Evolutionary conservation across 2,113 vertebrate genomes (phyloP).

Genomic region (Pygoscelis adeliae): DNA sequence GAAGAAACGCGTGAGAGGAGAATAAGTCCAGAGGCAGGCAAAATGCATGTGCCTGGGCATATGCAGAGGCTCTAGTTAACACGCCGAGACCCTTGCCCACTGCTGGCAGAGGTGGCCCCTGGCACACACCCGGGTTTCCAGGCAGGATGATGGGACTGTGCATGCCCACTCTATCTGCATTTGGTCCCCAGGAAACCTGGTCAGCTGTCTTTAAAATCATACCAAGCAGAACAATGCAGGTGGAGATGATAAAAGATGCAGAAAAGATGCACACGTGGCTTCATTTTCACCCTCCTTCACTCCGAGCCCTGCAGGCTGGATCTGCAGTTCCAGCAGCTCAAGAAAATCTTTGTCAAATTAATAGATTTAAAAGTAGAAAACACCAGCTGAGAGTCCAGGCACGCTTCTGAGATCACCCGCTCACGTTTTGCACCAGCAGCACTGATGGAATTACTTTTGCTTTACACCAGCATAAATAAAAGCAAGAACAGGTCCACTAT

Average conservation of each 20-base stretch:
- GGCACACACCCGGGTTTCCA: background rate
- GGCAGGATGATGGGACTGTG: background rate
- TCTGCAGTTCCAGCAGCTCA: slow-evolving; percentile 32
- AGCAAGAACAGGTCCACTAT: slow-evolving; percentile 41
- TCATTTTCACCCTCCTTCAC: background rate
- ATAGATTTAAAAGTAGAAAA: slow-evolving; percentile 51
- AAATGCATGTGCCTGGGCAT: background rate
- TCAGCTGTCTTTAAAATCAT: background rate
- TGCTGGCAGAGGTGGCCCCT: background rate
- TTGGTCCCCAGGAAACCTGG: background rate
- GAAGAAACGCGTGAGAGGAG: background rate
- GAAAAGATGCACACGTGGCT: slow-evolving; percentile 32
- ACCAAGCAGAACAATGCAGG: slow-evolving; percentile 17
- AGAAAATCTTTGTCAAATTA: slow-evolving; percentile 58
- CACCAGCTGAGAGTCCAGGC: background rate
- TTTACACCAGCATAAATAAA: slow-evolving; percentile 54
- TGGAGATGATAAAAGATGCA: slow-evolving; percentile 3
- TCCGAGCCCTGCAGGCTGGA: slow-evolving; percentile 43
- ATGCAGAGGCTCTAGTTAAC: background rate
- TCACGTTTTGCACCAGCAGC: slow-evolving; percentile 27
- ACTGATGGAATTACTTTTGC: slow-evolving; percentile 46
- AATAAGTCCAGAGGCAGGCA: background rate
- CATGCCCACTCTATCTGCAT: background rate
- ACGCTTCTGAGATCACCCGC: slow-evolving; percentile 5
- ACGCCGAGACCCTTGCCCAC: background rate